Base-by-base conservation (phyloP, 2,797 vertebrate species). In the Cephalopachus bancanus region DNA sequence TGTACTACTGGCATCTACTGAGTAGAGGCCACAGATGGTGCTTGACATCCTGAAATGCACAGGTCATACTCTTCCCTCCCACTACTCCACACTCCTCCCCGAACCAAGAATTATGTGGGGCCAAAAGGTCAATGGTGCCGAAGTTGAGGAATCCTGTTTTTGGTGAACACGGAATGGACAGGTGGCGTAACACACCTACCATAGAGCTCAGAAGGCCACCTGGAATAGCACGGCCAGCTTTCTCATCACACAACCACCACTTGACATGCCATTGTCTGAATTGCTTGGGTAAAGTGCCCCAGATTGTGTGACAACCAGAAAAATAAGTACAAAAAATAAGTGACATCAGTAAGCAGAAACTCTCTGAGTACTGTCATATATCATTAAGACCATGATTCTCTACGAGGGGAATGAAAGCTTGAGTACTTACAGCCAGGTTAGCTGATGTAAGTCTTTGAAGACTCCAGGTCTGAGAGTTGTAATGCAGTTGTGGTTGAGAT, bases 401-500 rank as follows among this genome's bases (percentile, higher is more conserved):
- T 78, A 55, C 2, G 16, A 22, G 28, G 55, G 24, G 53, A 65
- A 71, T 9, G 62, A 64, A 83, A 81, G 44, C 89, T 76, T 4
- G 60, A 51, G 69, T 96, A 99, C 99, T 99, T 97, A 99, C 99
- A 99, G 98, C 98, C 99, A 99, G 26, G 98, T 97, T 83, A 99
- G 97, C 87, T 98, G 98, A 95, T 98, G 98, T 28, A 99, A 98
- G 84, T 99, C 98, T 81, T 97, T 96, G 97, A 99, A 99, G 59
- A 99, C 97, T 75, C 98, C 99, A 33, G 98, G 98, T 85, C 98
- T 99, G 64, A 99, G 98, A 10, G 93, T 92, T 12, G 98, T 98
- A 88, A 99, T 99, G 94, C 97, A 85, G 95, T 99, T 99, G 80
- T 99, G 97, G 97, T 98, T 99, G 71, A 99, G 99, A 95, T 99